Evolutionary conservation across 2,113 vertebrate genomes (phyloP).

Genomic region (Hippoglossus stenolepis): DNA sequence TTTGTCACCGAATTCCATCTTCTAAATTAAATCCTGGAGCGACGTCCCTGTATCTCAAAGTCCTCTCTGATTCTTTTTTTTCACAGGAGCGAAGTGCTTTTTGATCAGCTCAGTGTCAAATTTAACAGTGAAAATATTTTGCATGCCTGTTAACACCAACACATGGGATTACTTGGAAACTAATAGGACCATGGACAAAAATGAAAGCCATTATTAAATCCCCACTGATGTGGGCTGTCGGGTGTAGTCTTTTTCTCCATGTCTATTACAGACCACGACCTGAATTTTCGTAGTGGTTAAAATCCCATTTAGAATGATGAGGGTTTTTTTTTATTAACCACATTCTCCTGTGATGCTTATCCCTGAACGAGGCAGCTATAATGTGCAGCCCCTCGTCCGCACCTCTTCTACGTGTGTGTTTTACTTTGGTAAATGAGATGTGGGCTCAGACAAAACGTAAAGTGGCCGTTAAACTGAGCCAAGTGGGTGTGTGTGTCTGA

Average conservation of each 20-base stretch:
- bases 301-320: not conserved
- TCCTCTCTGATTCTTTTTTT: too few species aligned
- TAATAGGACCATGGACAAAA: not conserved
- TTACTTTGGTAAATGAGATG: not conserved
- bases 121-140: not conserved
- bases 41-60: too few species aligned
- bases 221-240: too few species aligned
- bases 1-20: too few species aligned
- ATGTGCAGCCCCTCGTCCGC: not conserved
- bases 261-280: not conserved
- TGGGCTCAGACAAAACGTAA: not conserved
- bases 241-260: not conserved
- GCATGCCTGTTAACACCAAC: not conserved
- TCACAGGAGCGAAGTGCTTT: too few species aligned
- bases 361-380: too few species aligned
- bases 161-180: not conserved
- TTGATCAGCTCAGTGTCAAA: not conserved
- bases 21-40: too few species aligned
- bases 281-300: not conserved
- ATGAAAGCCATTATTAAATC: too few species aligned
- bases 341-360: not conserved
- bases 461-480: not conserved
- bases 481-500: not conserved
- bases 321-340: not conserved
- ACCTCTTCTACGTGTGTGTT: not conserved